phyloP scores from a whole-genome alignment of 2,113 vertebrate species.

The Oncorhynchus nerka region DNA sequence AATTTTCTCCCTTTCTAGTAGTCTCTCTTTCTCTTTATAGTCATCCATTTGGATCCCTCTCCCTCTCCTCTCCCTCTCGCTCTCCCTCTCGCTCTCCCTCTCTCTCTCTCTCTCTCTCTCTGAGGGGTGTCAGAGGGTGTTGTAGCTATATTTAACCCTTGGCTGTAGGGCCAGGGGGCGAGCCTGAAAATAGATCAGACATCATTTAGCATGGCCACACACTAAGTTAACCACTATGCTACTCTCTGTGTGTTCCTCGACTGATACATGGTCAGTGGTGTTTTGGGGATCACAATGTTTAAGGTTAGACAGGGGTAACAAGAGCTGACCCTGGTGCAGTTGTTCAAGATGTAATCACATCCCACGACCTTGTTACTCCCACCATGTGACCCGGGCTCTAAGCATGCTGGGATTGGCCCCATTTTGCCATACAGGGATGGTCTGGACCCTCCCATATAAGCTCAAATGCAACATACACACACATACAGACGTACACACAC shows the following conservation, averaged over 20 bases:
- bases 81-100: background rate
- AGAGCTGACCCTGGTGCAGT: background rate
- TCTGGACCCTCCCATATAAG: background rate
- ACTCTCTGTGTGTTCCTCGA: background rate
- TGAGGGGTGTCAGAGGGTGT: background rate
- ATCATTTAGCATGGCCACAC: background rate
- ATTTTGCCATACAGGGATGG: background rate
- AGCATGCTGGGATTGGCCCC: background rate
- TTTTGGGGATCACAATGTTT: background rate
- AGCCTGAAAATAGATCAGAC: background rate
- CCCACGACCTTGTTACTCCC: background rate
- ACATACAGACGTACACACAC: conserved; percentile 8
- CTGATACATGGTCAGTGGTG: background rate
- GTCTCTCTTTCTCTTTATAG: background rate
- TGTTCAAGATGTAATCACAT: background rate
- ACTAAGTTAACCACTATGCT: background rate
- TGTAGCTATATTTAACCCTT: background rate
- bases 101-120: background rate
- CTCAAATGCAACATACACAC: background rate
- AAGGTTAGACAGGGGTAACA: background rate
- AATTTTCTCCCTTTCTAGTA: background rate
- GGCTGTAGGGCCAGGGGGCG: background rate
- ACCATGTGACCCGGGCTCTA: background rate
- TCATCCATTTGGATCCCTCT: background rate
- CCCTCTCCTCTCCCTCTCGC: background rate